Percentiles rank a stretch among this genome's conserved stretches.
phyloP scores from a whole-genome alignment of 2,797 vertebrate genomes.

The Xiphophorus birchmanni region DNA sequence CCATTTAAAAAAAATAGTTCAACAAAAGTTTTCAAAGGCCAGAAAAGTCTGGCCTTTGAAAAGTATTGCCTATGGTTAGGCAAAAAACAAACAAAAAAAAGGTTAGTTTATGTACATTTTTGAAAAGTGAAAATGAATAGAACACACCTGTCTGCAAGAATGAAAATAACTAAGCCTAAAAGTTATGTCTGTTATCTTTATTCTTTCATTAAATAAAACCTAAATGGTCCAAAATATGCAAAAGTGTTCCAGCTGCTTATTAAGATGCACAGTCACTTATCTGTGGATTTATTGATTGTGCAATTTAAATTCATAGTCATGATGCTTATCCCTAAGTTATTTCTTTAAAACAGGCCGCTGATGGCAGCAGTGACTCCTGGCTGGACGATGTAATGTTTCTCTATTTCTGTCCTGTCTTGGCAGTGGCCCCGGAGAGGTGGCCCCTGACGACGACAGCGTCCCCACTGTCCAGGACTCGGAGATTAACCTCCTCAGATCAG shows the following conservation, averaged over 20 bases:
- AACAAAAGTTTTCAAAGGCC: no score
- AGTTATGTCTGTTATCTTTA: no score
- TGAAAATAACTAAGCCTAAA: no score
- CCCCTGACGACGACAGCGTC: slow-evolving; percentile 82
- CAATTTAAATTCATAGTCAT: slow-evolving; percentile 2
- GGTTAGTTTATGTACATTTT: no score
- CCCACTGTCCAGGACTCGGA: slow-evolving; percentile 88
- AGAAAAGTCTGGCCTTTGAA: no score
- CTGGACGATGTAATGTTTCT: not conserved
- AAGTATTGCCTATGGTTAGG: no score
- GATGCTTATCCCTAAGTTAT: not conserved
- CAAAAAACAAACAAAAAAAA: no score
- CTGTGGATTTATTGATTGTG: not conserved
- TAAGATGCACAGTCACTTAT: not conserved
- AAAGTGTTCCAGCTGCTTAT: not conserved
- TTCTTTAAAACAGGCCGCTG: not conserved
- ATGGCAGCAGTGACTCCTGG: not conserved
- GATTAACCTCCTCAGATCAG: slow-evolving; percentile 90
- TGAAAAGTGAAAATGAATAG: no score
- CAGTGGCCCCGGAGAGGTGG: slow-evolving; percentile 76
- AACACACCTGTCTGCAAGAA: no score
- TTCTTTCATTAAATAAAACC: not conserved
- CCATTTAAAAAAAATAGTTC: no score
- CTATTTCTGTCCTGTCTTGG: slow-evolving; percentile 14
- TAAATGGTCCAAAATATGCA: not conserved